Evolutionary conservation across 2,888 invertebrate genomes (phyloP), one percentile per base, ranked within the genome.

Genomic region (Athripsodes cinereus): DNA sequence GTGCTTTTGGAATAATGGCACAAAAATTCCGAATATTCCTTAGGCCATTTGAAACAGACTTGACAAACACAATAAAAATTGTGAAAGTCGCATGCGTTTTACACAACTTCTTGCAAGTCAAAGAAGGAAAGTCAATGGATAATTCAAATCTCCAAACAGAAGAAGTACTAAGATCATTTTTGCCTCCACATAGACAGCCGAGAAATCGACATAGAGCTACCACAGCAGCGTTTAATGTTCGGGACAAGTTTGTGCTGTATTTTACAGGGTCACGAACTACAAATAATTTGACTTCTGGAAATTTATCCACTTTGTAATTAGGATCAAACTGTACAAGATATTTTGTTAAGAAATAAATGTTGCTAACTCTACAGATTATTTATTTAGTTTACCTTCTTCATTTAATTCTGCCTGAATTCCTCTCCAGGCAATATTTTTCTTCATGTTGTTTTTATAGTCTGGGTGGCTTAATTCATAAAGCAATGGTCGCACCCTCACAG

Each of bases 1-100:
- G 46, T 46, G 31, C 53, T 20, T 53, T 53, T 44, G 22, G 53
- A 19, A 44, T 53, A 26, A 20, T 53, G 44, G 22, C 46, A 21
- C 19, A 53, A n/a, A 53, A 53, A 53, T 46, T 22, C 20, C 19
- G 46, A n/a, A 20, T 35, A 13, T 53, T 35, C 35, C 21, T 53
- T 16, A 21, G 22, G 46, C 21, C 48, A 20, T 56, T 57, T 18
- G 46, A 46, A 46, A 46, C 46, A 16, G 46, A 46, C n/a, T 16
- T 46, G 16, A 46, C 46, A 46, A 46, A 46, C 46, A 48, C 48
- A 48, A 48, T 48, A 48, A 20, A 48, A 48, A 48, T 21, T 48
- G 48, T 48, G 2, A 48, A 48, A 21, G 48, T 21, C 6, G 19
- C 48, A 20, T 20, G 21, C 21, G 16, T 18, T 48, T 20, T 48